A percentile compares a stretch with the other conserved stretches of the same genome.
These are phyloP conservation scores for Aurelia coerulea DNA, from an alignment of 30 jellyfish, hydroid and myxozoan genomes.

Conservation along the genomic window DNA sequence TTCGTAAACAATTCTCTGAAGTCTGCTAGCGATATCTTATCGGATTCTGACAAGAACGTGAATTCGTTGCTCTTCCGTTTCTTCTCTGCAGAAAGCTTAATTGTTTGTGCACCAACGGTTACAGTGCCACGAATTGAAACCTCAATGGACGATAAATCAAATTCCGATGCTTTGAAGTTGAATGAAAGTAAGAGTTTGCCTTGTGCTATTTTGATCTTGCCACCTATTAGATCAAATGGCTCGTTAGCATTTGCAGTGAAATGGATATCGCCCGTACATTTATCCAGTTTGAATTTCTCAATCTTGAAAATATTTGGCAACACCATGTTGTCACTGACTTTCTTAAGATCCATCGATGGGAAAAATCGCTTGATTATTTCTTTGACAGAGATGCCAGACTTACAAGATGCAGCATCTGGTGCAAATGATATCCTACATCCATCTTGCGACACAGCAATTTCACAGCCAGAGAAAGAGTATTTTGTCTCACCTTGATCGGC, in stretches of 20 bases:
- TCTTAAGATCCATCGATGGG: slow-evolving; percentile 52
- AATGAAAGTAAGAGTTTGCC: slow-evolving; percentile 58
- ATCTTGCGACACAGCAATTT: slow-evolving; percentile 56
- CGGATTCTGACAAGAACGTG: slow-evolving; percentile 53
- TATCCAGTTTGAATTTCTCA: slow-evolving; percentile 50
- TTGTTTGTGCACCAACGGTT: slow-evolving; percentile 39
- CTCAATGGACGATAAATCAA: slow-evolving; percentile 39
- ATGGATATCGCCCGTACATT: slow-evolving; percentile 73
- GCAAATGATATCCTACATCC: slow-evolving; percentile 70
- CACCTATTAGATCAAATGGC: slow-evolving; percentile 77
- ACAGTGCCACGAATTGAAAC: slow-evolving; percentile 58
- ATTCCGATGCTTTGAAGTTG: slow-evolving; percentile 51
- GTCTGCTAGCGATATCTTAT: slow-evolving; percentile 45
- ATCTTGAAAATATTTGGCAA: slow-evolving; percentile 68
- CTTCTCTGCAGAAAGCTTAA: slow-evolving; percentile 64
- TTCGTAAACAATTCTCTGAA: slow-evolving; percentile 70
- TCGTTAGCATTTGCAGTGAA: slow-evolving; percentile 78
- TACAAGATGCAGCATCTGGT: slow-evolving; percentile 59
- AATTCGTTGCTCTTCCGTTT: slow-evolving; percentile 54
- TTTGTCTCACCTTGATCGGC: slow-evolving; percentile 46
- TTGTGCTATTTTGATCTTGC: slow-evolving; percentile 54
- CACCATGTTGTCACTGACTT: slow-evolving; percentile 45
- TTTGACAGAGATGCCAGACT: slow-evolving; percentile 44
- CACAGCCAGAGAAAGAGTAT: slow-evolving; percentile 70
- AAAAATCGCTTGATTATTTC: slow-evolving; percentile 48